Base-by-base conservation (phyloP, 2,888 invertebrate species). In the Seira ritae region DNA sequence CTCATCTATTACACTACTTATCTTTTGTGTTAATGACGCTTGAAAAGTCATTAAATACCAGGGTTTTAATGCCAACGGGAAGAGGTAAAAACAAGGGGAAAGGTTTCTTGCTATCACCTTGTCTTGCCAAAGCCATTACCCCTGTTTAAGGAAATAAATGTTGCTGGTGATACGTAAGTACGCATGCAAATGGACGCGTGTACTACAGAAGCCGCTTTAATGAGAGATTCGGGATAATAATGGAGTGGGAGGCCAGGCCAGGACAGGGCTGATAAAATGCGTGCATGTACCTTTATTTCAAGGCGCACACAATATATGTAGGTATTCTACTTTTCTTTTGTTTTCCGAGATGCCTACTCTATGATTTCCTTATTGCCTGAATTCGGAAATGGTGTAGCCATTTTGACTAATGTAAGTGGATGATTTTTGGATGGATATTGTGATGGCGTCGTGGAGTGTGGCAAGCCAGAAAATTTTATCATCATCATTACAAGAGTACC, bases 21-120 rank as follows among this genome's bases (percentile, higher is more conserved):
- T 87, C 87, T 87, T 87, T 86, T 84, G 86, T 87, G 87, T 86
- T 87, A 87, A 87, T 87, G 87, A 87, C 80, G 87, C 87, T 87
- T 87, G 86, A 87, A 87, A 86, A 86, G 84, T 84, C 87, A 87
- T 86, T 82, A 82, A 84, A 86, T 78, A 74, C 73, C 74, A 55
- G 72, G 42, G 79, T 75, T 76, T 74, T 83, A 68, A 75, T 71
- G 62, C 79, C 66, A 50, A 42, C 4, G 23, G 55, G 72, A 79
- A 50, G 70, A 68, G 62, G 68, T 37, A 65, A 37, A 46, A 62
- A 31, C 66, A 67, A 24, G 46, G 20, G 31, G 55, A 37, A 70
- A 66, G 0, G 71, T 19, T 20, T 72, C 42, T 12, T n/a, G n/a
- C n/a, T n/a, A n/a, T n/a, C 42, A 42, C 42, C 42, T 42, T 42